Conservation (phyloP, 2,113 vertebrate genomes). For the Eclectus roratus region DNA sequence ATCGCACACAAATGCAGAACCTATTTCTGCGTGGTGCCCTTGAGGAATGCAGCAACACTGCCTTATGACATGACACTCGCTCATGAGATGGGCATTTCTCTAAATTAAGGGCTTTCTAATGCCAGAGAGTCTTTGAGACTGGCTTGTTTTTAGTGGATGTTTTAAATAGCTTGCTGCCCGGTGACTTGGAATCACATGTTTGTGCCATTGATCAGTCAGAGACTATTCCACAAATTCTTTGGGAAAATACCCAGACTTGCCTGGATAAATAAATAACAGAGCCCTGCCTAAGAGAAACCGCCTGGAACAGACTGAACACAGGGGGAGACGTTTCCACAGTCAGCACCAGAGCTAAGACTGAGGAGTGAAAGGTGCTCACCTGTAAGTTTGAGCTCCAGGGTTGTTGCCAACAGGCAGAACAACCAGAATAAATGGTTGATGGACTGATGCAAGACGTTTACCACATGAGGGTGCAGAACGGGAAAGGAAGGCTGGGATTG, state of each 20-base stretch:
- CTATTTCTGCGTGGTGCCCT: neutral
- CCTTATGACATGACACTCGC: neutral
- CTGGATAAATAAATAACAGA: neutral
- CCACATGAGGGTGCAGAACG: neutral
- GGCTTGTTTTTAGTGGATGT: neutral
- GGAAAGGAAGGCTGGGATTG: neutral
- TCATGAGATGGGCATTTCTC: neutral
- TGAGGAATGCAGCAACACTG: neutral
- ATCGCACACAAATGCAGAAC: neutral
- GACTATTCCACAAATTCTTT: conserved; percentile 2
- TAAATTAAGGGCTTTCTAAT: conserved; percentile 23
- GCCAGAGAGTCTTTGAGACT: neutral
- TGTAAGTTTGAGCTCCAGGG: neutral
- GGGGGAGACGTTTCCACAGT: conserved; percentile 37
- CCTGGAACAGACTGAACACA: conserved; percentile 3
- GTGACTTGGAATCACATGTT: conserved; percentile 12
- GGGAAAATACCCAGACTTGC: conserved; percentile 2
- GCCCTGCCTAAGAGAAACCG: neutral
- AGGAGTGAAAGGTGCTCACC: neutral
- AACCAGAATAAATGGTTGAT: neutral
- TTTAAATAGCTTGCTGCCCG: neutral
- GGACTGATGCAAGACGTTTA: neutral
- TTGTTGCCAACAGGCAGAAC: neutral
- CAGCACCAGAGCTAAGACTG: neutral
- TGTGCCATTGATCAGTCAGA: neutral